Evolutionary conservation across 2,113 vertebrate species (phyloP), one percentile per base, ranked within the genome.

Genomic region (Edolisoma coerulescens): DNA sequence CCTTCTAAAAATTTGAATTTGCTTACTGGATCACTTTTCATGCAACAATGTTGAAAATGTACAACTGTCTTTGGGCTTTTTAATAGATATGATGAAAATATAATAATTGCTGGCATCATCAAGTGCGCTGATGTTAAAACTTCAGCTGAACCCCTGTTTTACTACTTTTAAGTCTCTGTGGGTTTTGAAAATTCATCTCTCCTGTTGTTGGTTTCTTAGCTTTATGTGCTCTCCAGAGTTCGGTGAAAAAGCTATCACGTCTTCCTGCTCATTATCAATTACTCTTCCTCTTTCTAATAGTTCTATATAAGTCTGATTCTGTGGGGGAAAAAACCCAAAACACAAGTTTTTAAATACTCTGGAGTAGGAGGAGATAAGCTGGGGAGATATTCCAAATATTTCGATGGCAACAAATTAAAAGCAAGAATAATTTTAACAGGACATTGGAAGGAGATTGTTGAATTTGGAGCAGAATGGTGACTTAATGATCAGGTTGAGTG

Each of bases 171-270:
- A 68, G 2, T 70, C 32, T 70, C 45, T 21, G 15, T 23, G 30
- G 4, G 8, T 53, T 95, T 92, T 45, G 39, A 90, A 74, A 94
- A 70, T 45, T 69, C 4, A 10, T 79, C 37, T 83, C 24, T 71
- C 7, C 7, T 79, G 1, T 27, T 53, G 6, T 8, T 60, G 6
- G 11, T 56, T 75, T 95, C 9, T 10, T 49, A 33, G 11, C 32
- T 91, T 90, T 57, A 39, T 39, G 16, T 45, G 52, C 10, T 64
- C 22, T 33, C 57, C 47, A 41, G 52, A 71, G 6, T 17, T 21
- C 19, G 13, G 8, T 59, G n/a, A 87, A 59, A 60, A 54, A 44
- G 10, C 53, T 26, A 24, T 33, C 14, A 3, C 0, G 0, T 45
- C 35, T 84, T 63, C 33, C 39, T 63, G 15, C 8, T 79, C n/a